Percentiles rank a stretch among this genome's conserved stretches.
Conservation (phyloP, 1,140 invertebrate genomes). For the Cardiocondyla obscurior region DNA sequence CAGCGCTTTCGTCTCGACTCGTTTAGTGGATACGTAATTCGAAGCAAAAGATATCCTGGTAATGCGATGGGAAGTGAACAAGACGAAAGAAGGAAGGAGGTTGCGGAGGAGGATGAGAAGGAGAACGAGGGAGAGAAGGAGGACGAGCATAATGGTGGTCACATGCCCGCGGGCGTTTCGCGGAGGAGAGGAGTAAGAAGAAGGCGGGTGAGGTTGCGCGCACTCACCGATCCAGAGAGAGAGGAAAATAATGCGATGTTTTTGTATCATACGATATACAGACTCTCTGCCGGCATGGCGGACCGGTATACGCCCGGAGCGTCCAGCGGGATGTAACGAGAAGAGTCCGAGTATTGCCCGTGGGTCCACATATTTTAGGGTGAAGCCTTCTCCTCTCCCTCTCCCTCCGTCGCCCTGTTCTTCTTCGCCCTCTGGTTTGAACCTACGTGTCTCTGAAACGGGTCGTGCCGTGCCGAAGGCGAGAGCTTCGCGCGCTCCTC, state of each 20-base stretch:
- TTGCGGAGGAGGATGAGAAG: constrained; percentile 35
- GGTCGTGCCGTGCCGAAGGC: constrained; percentile 78
- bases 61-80: constrained; percentile 20
- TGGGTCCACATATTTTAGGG: constrained; percentile 83
- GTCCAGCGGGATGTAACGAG: constrained; percentile 79
- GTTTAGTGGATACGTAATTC: constrained; percentile 67
- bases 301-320: constrained; percentile 70
- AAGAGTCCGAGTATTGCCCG: constrained; percentile 79
- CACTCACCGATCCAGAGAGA: constrained; percentile 51
- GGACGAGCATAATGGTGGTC: constrained; percentile 78
- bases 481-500: constrained; percentile 56
- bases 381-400: constrained; percentile 74
- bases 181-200: constrained; percentile 60
- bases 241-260: constrained; percentile 82
- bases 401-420: constrained; percentile 52
- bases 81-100: constrained; percentile 37
- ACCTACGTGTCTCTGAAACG: constrained; percentile 80
- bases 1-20: constrained; percentile 49
- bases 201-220: constrained; percentile 39
- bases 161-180: constrained; percentile 72
- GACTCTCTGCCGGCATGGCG: constrained; percentile 64
- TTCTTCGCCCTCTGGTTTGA: constrained; percentile 69
- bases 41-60: constrained; percentile 38
- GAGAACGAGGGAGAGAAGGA: constrained; percentile 59
- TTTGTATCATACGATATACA: constrained; percentile 83